A percentile compares a stretch with the other conserved stretches of the same genome.
These are phyloP conservation scores for Incurvaria masculella DNA, from an alignment of 2,888 invertebrate genomes.

Conservation along the genomic window DNA sequence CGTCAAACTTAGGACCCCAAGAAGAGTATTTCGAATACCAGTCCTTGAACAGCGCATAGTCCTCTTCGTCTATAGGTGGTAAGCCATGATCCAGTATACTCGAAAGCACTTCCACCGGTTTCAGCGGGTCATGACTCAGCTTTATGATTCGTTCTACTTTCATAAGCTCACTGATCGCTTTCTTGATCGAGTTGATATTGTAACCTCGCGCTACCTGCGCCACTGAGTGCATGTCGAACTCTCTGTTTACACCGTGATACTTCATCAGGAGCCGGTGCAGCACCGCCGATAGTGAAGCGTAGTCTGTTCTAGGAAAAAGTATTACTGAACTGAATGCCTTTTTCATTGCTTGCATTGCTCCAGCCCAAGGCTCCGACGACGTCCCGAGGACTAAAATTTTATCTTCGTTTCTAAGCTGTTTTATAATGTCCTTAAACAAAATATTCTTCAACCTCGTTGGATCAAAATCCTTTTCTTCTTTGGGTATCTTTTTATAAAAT, in stretches of 20 bases:
- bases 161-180: constrained; percentile 40
- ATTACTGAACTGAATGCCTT: constrained; percentile 59
- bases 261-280: constrained; percentile 56
- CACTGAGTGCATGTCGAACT: constrained; percentile 56
- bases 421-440: constrained; percentile 66
- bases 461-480: constrained; percentile 59
- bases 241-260: constrained; percentile 55
- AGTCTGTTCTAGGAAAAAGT: constrained; percentile 55
- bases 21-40: constrained; percentile 46
- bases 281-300: constrained; percentile 54
- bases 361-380: constrained; percentile 65
- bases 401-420: constrained; percentile 62
- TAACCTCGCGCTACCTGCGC: constrained; percentile 54
- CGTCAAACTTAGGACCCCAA: constrained; percentile 29
- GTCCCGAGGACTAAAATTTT: constrained; percentile 68
- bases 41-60: constrained; percentile 40
- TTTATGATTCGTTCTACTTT: constrained; percentile 47
- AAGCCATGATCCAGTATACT: constrained; percentile 32
- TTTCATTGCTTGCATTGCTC: constrained; percentile 36
- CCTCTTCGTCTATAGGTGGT: constrained; percentile 36
- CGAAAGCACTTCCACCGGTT: constrained; percentile 47
- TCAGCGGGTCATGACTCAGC: constrained; percentile 49
- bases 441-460: constrained; percentile 68
- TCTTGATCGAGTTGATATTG: constrained; percentile 46
- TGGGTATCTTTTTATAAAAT: constrained; percentile 65